A percentile compares a stretch with the other conserved stretches of the same genome.
phyloP scores from a whole-genome alignment of 2,113 vertebrate genomes.

The Aix galericulata region DNA sequence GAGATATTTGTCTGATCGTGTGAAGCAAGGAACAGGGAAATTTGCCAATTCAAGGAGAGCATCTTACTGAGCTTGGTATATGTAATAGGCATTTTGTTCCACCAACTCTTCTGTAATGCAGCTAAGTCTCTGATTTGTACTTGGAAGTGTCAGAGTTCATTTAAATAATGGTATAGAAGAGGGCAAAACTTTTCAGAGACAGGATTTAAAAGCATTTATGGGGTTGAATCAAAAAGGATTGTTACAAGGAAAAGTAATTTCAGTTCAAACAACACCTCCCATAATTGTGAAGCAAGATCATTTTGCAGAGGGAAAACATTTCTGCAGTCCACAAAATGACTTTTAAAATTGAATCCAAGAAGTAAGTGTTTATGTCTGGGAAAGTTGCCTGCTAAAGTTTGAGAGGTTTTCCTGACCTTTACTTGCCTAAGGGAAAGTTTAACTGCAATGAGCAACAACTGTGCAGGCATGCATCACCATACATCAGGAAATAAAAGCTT shows the following conservation, averaged over 20 bases:
- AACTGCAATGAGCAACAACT: background rate
- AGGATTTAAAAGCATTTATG: conserved; percentile 10
- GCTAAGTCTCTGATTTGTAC: background rate
- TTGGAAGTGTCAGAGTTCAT: conserved; percentile 25
- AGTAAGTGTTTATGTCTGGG: background rate
- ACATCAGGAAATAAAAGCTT: conserved; percentile 4
- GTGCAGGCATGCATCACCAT: background rate
- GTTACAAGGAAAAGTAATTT: background rate
- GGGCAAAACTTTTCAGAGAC: background rate
- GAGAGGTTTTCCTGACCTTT: background rate
- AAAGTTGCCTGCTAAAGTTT: background rate
- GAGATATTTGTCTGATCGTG: background rate
- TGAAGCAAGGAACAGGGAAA: background rate
- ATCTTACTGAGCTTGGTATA: background rate
- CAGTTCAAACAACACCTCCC: background rate
- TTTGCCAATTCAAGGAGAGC: background rate
- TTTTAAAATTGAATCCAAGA: background rate
- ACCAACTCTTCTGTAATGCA: background rate
- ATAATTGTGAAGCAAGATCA: background rate
- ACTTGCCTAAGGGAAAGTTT: background rate
- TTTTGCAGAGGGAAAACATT: background rate
- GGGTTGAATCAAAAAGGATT: background rate
- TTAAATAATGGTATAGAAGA: background rate
- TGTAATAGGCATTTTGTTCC: background rate
- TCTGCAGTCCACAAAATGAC: background rate